phyloP scores from a whole-genome alignment of 2,888 invertebrate genomes.

The Nomada hirtipes region DNA sequence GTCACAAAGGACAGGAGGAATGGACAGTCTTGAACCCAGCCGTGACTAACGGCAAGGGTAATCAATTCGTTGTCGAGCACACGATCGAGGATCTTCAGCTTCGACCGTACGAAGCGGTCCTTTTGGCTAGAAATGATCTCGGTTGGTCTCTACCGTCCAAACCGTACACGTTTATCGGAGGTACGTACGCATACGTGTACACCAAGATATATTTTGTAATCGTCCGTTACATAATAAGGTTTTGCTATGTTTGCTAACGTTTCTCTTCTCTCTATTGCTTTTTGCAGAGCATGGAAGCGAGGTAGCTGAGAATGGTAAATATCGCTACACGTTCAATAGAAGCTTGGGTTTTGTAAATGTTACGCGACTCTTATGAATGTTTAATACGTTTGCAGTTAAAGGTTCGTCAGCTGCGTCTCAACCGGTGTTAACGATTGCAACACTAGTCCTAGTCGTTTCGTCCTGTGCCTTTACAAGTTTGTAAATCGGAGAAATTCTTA shows the following conservation, averaged over 20 bases:
- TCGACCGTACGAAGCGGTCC: constrained; percentile 76
- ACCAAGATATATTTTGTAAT: background rate
- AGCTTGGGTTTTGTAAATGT: background rate
- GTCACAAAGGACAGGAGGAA: constrained; percentile 65
- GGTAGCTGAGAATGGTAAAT: constrained; percentile 68
- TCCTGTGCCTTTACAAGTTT: constrained; percentile 75
- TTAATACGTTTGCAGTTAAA: constrained; percentile 30
- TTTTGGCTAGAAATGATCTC: constrained; percentile 75
- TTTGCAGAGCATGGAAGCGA: constrained; percentile 65
- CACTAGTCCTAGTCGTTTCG: constrained; percentile 76
- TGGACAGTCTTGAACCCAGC: constrained; percentile 72
- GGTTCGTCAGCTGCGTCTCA: constrained; percentile 59
- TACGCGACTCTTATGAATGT: background rate
- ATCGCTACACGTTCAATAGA: background rate
- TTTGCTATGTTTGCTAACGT: background rate
- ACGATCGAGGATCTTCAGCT: constrained; percentile 71
- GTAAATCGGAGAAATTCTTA: constrained; percentile 75
- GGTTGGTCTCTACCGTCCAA: constrained; percentile 78
- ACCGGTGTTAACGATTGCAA: constrained; percentile 53
- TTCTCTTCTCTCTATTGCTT: background rate
- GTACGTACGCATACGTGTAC: constrained; percentile 53
- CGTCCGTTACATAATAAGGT: background rate
- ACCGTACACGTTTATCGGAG: constrained; percentile 71
- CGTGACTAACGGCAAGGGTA: constrained; percentile 73
- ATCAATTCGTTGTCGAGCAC: constrained; percentile 73